phyloP scores from a whole-genome alignment of 2,797 vertebrate species.

The Avahi laniger region DNA sequence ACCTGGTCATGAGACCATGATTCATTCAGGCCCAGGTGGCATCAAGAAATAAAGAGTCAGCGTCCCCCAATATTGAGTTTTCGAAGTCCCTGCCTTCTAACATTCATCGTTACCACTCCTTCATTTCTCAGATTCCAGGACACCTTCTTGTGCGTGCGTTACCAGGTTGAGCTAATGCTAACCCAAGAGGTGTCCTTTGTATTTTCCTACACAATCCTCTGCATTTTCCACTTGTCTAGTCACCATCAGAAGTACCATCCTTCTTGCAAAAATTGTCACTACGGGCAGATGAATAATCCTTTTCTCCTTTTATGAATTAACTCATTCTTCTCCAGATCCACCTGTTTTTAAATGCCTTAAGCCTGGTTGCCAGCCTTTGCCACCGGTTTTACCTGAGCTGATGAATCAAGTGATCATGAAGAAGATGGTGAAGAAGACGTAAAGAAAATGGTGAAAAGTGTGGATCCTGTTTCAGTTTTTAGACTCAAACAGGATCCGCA shows the following conservation, averaged over 20 bases:
- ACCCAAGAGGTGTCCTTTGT: neutral
- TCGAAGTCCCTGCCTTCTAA: neutral
- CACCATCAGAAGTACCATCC: neutral
- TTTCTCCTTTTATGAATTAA: neutral
- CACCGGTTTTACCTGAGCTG: neutral
- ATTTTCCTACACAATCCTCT: neutral
- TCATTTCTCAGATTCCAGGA: neutral
- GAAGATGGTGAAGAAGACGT: too few species aligned
- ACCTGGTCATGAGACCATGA: neutral
- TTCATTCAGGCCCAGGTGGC: neutral
- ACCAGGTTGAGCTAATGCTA: neutral
- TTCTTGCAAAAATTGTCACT: neutral
- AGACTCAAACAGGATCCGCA: too few species aligned
- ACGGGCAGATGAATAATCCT: neutral
- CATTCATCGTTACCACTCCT: neutral
- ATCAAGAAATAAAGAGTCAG: neutral
- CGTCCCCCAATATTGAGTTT: neutral
- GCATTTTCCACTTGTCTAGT: neutral
- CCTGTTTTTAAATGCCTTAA: neutral
- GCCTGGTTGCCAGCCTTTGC: neutral
- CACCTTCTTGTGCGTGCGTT: neutral
- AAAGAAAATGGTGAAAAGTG: too few species aligned
- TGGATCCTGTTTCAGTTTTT: too few species aligned
- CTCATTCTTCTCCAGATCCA: neutral
- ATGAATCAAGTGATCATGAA: too few species aligned